Percentiles rank a stretch among this genome's conserved stretches.
Evolutionary conservation across 1,140 invertebrate genomes (phyloP).

Genomic region (Lepidurus arcticus): DNA sequence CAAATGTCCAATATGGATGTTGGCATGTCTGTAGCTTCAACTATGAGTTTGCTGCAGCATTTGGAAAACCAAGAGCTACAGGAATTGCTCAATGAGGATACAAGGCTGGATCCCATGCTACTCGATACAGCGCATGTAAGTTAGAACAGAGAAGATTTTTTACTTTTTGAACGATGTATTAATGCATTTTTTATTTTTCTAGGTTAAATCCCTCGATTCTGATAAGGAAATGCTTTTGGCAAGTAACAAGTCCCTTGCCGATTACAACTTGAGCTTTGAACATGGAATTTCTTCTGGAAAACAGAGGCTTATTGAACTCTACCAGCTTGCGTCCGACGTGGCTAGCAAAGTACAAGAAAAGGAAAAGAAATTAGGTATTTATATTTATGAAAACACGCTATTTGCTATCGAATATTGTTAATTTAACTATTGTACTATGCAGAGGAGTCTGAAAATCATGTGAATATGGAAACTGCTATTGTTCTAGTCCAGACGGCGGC

Average conservation of each 20-base stretch:
- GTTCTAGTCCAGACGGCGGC: constrained; percentile 76
- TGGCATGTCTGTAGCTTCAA: constrained; percentile 35
- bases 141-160: constrained; percentile 33
- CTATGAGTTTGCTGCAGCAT: constrained; percentile 52
- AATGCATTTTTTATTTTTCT: constrained; percentile 40
- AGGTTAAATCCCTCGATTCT: constrained; percentile 69
- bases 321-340: constrained; percentile 60
- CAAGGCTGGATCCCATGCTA: constrained; percentile 71
- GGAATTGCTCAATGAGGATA: constrained; percentile 74
- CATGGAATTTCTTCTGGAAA: constrained; percentile 68
- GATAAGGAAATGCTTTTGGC: constrained; percentile 80
- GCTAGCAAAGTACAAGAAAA: constrained; percentile 59
- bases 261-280: constrained; percentile 77
- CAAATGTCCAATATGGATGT: neutral
- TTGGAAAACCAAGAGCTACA: constrained; percentile 69
- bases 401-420: neutral
- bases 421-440: neutral
- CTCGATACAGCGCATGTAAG: constrained; percentile 69
- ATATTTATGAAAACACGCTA: constrained; percentile 1
- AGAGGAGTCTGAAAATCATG: constrained; percentile 7
- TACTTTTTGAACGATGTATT: neutral
- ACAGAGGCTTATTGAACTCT: constrained; percentile 59
- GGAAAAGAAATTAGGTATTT: constrained; percentile 42
- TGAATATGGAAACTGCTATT: constrained; percentile 65
- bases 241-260: constrained; percentile 76